Evolutionary conservation across 2,113 vertebrate genomes (phyloP), one percentile per base, ranked within the genome.

Genomic region (Epinephelus moara): DNA sequence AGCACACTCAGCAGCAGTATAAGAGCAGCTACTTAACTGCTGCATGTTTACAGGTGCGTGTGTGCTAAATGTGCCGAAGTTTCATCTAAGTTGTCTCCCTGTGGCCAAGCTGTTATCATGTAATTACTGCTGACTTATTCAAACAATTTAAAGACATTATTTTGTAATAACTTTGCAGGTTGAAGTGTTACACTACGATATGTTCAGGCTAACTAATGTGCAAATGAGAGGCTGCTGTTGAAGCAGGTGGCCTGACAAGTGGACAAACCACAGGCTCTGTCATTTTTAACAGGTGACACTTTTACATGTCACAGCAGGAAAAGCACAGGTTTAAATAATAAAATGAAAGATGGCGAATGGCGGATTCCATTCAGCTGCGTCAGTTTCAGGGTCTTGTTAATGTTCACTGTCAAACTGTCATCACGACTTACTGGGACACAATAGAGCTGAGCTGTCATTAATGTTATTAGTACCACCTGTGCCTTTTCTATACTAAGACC

Each of bases 1-100:
- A 75, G 85, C 89, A 81, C 77, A 85, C 79, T 91, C 90, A 89
- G 92, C 90, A 86, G 56, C 74, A 70, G 72, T 69, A 77, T 52
- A 15, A 69, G 64, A 87, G 70, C 73, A 80, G 74, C 86, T 73
- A 19, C 60, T 75, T 69, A 40, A 59, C 68, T 52, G 74, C 79
- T 78, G 75, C 23, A 55, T 75, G 75, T 40, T 72, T 71, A 71
- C 83, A 78, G 59, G 69, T 73, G 66, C 50, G 30, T 33, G 33
- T 60, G 75, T 60, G 76, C 59, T 55, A 33, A 80, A 84, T 70
- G 70, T 76, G 81, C n/a, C 59, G 25, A 74, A 27, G 14, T 80
- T 66, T 55, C 13, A 73, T 71, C 49, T 23, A 47, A 70, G 27
- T 19, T 71, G 7, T 11, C 14, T 40, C 4, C 12, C n/a, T 57